These are phyloP conservation scores for Acrobeloides nanus DNA, from an alignment of 2,888 invertebrate species.

Conservation along the genomic window DNA sequence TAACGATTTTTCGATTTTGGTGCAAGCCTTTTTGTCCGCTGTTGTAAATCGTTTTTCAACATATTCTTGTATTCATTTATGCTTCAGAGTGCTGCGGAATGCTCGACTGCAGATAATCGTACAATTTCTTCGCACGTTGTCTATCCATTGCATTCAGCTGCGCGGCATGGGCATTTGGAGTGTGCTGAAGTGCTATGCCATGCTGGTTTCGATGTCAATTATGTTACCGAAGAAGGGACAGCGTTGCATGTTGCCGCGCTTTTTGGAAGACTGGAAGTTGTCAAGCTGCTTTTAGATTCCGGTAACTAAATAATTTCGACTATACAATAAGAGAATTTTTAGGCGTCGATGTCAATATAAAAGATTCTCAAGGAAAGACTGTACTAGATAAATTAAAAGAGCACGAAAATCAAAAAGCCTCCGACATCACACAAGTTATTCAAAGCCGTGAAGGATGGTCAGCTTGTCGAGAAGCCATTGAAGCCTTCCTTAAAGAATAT, in stretches of 20 bases:
- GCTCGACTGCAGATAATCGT: conserved; percentile 24
- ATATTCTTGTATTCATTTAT: too few relatives aligned
- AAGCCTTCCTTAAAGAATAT: conserved; percentile 14
- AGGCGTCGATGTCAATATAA: conserved; percentile 57
- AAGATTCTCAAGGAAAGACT: conserved; percentile 73
- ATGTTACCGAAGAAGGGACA: conserved; percentile 54
- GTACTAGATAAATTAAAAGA: conserved; percentile 78
- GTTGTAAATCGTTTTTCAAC: not conserved
- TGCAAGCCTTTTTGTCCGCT: not conserved
- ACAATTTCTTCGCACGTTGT: conserved; percentile 22
- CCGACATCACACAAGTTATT: conserved; percentile 76
- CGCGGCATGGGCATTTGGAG: conserved; percentile 66
- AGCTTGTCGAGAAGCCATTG: conserved; percentile 29
- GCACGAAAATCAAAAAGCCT: conserved; percentile 79
- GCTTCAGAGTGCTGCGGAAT: conserved; percentile 26
- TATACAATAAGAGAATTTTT: conserved; percentile 3
- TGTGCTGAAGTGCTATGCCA: conserved; percentile 60
- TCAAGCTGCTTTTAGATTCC: conserved; percentile 45
- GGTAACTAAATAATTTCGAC: conserved; percentile 18
- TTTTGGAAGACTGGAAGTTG: conserved; percentile 48
- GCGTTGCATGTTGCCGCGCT: conserved; percentile 53
- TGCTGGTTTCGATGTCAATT: conserved; percentile 65
- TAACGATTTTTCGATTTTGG: too few relatives aligned
- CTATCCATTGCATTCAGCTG: conserved; percentile 70
- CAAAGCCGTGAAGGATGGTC: conserved; percentile 42